Evolutionary conservation across 35 echinoderm and acorn worm species (phyloP).

Genomic region (Acanthaster planci): DNA sequence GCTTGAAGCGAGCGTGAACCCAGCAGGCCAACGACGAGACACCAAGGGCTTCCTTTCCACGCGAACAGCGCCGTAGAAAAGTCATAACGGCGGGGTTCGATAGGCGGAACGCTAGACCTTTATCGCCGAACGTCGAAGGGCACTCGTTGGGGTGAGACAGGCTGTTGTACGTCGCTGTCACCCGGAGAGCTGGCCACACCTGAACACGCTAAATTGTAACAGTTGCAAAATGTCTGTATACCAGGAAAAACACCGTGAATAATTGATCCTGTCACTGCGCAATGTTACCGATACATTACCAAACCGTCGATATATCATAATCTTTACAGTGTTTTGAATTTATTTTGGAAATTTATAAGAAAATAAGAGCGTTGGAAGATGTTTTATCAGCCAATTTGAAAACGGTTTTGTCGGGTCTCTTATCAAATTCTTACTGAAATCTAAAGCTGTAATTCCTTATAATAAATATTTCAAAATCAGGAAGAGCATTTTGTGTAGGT

Average conservation of each 20-base stretch:
- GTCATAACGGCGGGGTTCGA: background rate
- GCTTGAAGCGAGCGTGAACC: background rate
- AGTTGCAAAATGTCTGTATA: background rate
- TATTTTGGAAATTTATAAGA: too few relatives aligned
- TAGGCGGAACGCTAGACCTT: background rate
- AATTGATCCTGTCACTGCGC: background rate
- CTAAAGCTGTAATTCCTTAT: too few relatives aligned
- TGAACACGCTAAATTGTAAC: conserved; percentile 26
- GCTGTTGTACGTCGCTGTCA: conserved; percentile 8
- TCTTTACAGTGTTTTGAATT: too few relatives aligned
- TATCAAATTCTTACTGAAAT: too few relatives aligned
- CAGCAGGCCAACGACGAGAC: background rate
- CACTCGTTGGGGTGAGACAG: background rate
- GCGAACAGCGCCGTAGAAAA: background rate
- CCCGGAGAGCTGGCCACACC: conserved; percentile 1
- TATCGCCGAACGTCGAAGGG: background rate
- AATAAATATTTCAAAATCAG: too few relatives aligned
- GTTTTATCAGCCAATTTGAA: too few relatives aligned
- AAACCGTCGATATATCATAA: too few relatives aligned
- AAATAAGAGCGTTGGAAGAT: too few relatives aligned
- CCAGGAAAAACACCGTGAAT: background rate
- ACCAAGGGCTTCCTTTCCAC: background rate
- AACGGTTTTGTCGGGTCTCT: too few relatives aligned
- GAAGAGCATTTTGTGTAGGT: too few relatives aligned
- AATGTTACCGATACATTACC: too few relatives aligned